Evolutionary conservation across 2,797 vertebrate species (phyloP), one percentile per base, ranked within the genome.

Genomic region (Rhinoraja longicauda): DNA sequence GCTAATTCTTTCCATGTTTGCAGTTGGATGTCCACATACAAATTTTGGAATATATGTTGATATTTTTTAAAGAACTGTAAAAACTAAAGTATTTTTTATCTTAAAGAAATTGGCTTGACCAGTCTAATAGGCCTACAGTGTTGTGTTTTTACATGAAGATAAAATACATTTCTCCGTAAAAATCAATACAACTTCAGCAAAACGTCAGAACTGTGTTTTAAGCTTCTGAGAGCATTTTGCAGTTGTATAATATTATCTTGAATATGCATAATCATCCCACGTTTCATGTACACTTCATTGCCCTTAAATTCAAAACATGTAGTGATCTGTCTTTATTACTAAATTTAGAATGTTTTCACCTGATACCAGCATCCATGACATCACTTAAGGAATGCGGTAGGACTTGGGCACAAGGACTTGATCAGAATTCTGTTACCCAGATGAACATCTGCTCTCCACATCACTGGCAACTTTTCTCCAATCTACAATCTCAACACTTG

Each of bases 1-100:
- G 67, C 64, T 73, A 75, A 92, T 92, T 92, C 70, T 75, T 92
- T 75, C 90, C 70, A 92, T 57, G 92, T 45, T 92, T 75, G 36
- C 39, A 75, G 72, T 53, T 92, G 72, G 64, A 29, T 92, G 1
- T 92, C 62, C 39, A 36, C 70, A 53, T 67, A 73, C 72, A 53
- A 64, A 75, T 19, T 92, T 92, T 57, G 70, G n/a, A 91, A 92
- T 53, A 92, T 53, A 75, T 45, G 90, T 64, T 45, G 6, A 53
- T 45, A 73, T 91, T 91, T 72, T 75, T 24, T 29, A 73, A 53
- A 53, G 39, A 75, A 75, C 53, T 92, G 15, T 45, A 72, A 91
- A 92, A n/a, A 36, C 5, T 24, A 24, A 73, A 92, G 75, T 19
- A 29, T 45, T 29, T 5, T n/a, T 39, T 53, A 75, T 6, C 39